These are phyloP conservation scores for Ornithoptera alexandrae DNA, from an alignment of 2,888 invertebrate genomes.

Conservation along the genomic window DNA sequence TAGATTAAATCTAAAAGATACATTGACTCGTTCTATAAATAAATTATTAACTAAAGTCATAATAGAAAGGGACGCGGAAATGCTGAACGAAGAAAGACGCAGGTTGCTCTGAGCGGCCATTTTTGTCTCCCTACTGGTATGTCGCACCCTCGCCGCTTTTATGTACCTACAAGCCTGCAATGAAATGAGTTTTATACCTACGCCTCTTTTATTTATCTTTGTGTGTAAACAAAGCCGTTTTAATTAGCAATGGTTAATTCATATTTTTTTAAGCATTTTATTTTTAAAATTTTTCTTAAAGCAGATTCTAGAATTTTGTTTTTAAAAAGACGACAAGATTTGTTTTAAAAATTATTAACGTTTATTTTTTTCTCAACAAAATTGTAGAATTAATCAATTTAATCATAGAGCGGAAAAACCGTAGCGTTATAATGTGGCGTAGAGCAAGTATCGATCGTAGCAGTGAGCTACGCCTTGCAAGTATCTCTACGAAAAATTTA, in stretches of 20 bases:
- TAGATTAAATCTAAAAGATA: neutral
- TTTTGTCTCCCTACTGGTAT: slow-evolving; percentile 63
- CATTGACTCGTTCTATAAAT: neutral
- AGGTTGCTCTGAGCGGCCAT: slow-evolving; percentile 60
- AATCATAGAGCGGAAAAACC: slow-evolving; percentile 45
- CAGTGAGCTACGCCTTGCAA: slow-evolving; percentile 49
- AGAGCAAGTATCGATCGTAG: slow-evolving; percentile 70
- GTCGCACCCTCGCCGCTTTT: slow-evolving; percentile 45
- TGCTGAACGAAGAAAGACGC: slow-evolving; percentile 44
- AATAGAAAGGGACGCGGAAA: slow-evolving; percentile 11
- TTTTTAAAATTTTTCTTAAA: neutral
- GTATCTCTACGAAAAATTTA: slow-evolving; percentile 39
- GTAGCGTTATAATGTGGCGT: slow-evolving; percentile 70
- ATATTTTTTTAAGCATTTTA: neutral
- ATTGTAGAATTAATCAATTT: neutral
- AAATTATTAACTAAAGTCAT: neutral
- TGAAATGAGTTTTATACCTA: slow-evolving; percentile 37
- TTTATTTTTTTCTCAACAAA: too few relatives aligned
- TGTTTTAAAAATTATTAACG: neutral
- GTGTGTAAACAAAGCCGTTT: slow-evolving; percentile 32
- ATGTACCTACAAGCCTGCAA: slow-evolving; percentile 39
- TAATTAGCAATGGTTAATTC: slow-evolving; percentile 32
- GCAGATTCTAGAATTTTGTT: neutral
- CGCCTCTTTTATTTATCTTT: slow-evolving; percentile 32
- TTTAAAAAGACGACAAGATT: neutral